A percentile compares a stretch with the other conserved stretches of the same genome.
Conservation (phyloP, 2,888 invertebrate genomes). For the Celastrina argiolus region DNA sequence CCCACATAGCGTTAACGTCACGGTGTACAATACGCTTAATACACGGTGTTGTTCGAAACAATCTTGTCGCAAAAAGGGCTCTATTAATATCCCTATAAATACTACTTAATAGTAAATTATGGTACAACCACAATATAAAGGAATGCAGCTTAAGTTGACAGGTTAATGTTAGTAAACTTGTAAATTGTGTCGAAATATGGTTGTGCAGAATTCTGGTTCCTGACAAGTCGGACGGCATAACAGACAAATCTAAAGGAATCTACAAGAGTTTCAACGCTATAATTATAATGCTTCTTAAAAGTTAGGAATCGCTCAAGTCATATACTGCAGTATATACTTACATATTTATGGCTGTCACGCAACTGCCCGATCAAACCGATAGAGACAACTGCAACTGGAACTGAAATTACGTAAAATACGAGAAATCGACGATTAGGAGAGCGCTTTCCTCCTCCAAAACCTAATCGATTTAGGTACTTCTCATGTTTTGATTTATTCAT, state of each 20-base stretch:
- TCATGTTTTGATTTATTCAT: too few species aligned
- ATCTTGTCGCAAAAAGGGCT: slow-evolving; percentile 25
- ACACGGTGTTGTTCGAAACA: slow-evolving; percentile 2
- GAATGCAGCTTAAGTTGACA: not conserved
- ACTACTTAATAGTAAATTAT: not conserved
- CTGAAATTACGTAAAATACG: too few species aligned
- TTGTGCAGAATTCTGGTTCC: not conserved
- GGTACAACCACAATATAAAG: not conserved
- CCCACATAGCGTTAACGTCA: slow-evolving; percentile 35
- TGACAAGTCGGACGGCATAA: not conserved
- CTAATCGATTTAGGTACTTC: too few species aligned
- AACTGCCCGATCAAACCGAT: too few species aligned
- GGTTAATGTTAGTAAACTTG: not conserved
- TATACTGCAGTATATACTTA: too few species aligned
- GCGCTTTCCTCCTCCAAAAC: too few species aligned
- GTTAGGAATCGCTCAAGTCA: too few species aligned
- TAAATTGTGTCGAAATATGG: not conserved
- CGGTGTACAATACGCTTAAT: slow-evolving; percentile 30
- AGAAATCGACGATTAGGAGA: too few species aligned
- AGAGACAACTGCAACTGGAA: too few species aligned
- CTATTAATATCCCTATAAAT: not conserved
- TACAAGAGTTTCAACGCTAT: not conserved
- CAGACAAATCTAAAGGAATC: not conserved
- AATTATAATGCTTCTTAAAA: not conserved
- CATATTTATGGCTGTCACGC: too few species aligned